These are phyloP conservation scores for Alcis repandata DNA, from an alignment of 2,888 invertebrate species.

Conservation along the genomic window DNA sequence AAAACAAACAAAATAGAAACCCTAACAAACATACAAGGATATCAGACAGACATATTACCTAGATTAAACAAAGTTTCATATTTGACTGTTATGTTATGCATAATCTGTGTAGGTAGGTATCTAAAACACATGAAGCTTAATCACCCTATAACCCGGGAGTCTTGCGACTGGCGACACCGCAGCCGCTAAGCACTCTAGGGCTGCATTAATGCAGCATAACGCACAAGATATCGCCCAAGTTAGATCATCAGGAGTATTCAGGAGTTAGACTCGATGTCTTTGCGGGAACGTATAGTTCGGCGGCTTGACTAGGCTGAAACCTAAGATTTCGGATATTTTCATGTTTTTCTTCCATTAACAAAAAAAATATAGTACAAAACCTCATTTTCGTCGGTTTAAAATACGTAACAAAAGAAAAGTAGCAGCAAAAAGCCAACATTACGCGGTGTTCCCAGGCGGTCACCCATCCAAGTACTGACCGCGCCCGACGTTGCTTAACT, in stretches of 20 bases:
- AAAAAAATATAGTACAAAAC: too few relatives aligned
- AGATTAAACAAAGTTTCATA: neutral
- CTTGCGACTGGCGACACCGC: slow-evolving; percentile 39
- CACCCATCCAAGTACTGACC: slow-evolving; percentile 79
- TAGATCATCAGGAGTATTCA: slow-evolving; percentile 71
- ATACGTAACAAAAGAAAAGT: neutral
- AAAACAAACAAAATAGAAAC: neutral
- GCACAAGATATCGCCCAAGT: slow-evolving; percentile 75
- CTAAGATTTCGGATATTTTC: neutral
- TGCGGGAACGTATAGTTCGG: slow-evolving; percentile 6
- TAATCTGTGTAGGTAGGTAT: too few relatives aligned
- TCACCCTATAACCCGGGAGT: slow-evolving; percentile 41
- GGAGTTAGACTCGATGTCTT: slow-evolving; percentile 32
- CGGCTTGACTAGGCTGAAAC: slow-evolving; percentile 7
- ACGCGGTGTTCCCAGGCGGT: slow-evolving; percentile 76
- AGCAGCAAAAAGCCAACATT: slow-evolving; percentile 62
- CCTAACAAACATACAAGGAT: neutral
- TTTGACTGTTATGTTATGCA: too few relatives aligned
- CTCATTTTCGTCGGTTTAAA: too few relatives aligned
- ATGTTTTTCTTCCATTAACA: neutral
- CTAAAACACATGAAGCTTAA: slow-evolving; percentile 35
- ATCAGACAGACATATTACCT: neutral
- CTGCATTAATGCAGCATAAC: slow-evolving; percentile 76
- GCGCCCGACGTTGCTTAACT: slow-evolving; percentile 78
- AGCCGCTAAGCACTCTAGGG: slow-evolving; percentile 46